These are phyloP conservation scores for Drosophila grimshawi DNA, from an alignment of 1,140 invertebrate genomes.

Conservation along the genomic window DNA sequence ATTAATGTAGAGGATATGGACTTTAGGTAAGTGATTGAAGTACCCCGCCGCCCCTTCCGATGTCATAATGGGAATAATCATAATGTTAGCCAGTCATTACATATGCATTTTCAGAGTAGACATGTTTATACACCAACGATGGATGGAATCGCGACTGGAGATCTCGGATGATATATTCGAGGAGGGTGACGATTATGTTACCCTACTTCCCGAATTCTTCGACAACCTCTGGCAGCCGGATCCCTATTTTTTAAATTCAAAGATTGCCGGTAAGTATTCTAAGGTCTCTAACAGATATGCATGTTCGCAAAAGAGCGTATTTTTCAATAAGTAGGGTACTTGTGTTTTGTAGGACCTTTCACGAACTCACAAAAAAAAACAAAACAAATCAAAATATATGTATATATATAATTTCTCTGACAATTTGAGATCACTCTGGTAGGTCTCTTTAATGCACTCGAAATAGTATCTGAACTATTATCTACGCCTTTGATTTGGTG, in stretches of 20 bases:
- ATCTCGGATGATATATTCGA: slow-evolving; percentile 90
- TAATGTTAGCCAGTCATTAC: slow-evolving; percentile 66
- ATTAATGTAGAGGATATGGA: slow-evolving; percentile 95
- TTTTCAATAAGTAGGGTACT: neutral
- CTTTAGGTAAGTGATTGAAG: slow-evolving; percentile 87
- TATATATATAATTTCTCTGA: slow-evolving; percentile 3
- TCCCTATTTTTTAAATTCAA: slow-evolving; percentile 93
- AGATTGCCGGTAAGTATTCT: slow-evolving; percentile 89
- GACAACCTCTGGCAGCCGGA: slow-evolving; percentile 94
- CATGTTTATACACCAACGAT: slow-evolving; percentile 92
- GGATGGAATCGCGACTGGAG: slow-evolving; percentile 90
- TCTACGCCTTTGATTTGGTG: slow-evolving; percentile 52
- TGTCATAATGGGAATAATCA: slow-evolving; percentile 20
- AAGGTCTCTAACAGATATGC: neutral
- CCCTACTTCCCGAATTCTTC: slow-evolving; percentile 91
- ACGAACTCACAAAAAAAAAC: neutral
- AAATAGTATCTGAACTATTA: neutral
- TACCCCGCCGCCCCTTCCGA: neutral
- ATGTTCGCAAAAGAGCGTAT: neutral
- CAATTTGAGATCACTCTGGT: neutral
- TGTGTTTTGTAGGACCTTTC: slow-evolving; percentile 9
- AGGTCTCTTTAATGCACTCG: slow-evolving; percentile 33
- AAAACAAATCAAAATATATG: too few species aligned
- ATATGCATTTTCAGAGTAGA: slow-evolving; percentile 88
- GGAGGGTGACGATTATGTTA: slow-evolving; percentile 91